Evolutionary conservation across 1,140 invertebrate species (phyloP), one percentile per base, ranked within the genome.

Genomic region (Sycophila sp.): DNA sequence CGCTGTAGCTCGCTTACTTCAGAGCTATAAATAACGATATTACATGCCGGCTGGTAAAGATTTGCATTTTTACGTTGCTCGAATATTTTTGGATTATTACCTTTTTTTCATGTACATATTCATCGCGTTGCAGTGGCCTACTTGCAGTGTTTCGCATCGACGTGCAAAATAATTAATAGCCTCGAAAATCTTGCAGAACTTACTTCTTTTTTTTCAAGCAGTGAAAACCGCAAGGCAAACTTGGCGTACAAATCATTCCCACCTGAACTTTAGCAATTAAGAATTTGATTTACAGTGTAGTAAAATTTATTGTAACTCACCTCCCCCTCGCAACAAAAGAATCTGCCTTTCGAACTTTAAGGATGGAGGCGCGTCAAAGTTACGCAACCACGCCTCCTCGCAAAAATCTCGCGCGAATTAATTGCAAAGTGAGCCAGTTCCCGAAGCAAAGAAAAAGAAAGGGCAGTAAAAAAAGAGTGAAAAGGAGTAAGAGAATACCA

Each of bases 261-360:
- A 36, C 47, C 38, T 38, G 11, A 65, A 65, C 45, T 65, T 65
- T 7, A 22, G 62, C 32, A 65, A 65, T 65, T 65, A 65, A 65
- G 47, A 65, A 53, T 38, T 51, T 65, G 62, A 65, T 65, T 65
- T 53, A 65, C 15, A 11, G 24, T 11, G 26, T 42, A 17, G 59
- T 34, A 24, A 22, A 62, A 30, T 30, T 30, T 30, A 13, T 53
- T n/a, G 49, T 13, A 30, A 30, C 49, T 53, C 24, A 30, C n/a
- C n/a, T n/a, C n/a, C n/a, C n/a, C n/a, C n/a, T n/a, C 22, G 49
- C 49, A n/a, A n/a, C 45, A 13, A 53, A n/a, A 53, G 26, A 53
- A n/a, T 13, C 26, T 26, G 26, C 49, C 15, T n/a, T 47, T 47
- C 42, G 42, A n/a, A 47, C 42, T 47, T 47, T 22, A 47, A 47